Evolutionary conservation across 2,888 invertebrate species (phyloP).

Genomic region (Luperina testacea): DNA sequence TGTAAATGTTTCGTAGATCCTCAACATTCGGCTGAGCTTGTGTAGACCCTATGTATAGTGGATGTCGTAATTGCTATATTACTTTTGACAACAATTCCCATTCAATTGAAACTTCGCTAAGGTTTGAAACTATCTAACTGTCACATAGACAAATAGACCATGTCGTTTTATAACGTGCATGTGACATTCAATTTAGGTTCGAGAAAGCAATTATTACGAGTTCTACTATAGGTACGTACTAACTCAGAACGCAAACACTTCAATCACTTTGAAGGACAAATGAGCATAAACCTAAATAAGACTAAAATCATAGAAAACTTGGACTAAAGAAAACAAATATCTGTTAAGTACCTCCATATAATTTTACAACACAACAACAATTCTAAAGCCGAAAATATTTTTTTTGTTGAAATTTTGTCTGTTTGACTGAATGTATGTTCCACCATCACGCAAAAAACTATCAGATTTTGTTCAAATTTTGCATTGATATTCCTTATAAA

Average conservation of each 20-base stretch:
- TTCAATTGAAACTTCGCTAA: neutral
- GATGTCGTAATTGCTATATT: neutral
- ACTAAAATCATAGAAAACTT: slow-evolving; percentile 1
- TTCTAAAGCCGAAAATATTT: no score
- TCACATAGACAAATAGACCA: neutral
- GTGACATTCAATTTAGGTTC: neutral
- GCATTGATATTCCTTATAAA: no score
- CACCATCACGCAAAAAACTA: no score
- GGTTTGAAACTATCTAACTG: neutral
- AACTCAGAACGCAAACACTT: slow-evolving; percentile 10
- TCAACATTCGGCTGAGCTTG: neutral
- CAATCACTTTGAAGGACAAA: slow-evolving; percentile 18
- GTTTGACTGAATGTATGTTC: no score
- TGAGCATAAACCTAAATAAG: neutral
- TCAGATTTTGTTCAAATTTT: no score
- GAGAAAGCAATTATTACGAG: neutral
- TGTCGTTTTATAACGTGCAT: neutral
- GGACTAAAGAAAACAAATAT: neutral
- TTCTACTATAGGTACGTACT: neutral
- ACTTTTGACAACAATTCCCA: neutral
- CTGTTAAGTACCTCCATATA: no score
- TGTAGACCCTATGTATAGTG: neutral
- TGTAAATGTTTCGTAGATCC: slow-evolving; percentile 17
- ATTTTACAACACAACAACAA: no score
- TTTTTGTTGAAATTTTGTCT: no score